Base-by-base conservation (phyloP, 2,888 invertebrate genomes). In the Drosophila emarginata region DNA sequence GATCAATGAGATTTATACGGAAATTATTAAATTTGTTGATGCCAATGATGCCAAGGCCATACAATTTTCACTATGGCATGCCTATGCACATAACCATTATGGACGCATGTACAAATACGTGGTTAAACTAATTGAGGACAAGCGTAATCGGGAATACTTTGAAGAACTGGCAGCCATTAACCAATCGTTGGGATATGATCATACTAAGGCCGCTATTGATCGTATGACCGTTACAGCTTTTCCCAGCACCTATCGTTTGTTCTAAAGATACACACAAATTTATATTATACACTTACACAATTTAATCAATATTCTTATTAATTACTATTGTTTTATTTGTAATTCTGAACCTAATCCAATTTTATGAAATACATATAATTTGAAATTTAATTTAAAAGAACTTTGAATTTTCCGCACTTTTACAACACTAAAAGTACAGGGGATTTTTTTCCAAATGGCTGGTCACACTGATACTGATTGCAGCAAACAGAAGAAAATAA, bases 41-140 rank as follows among this genome's bases (percentile, higher is more conserved):
- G 93, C 95, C 53, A 94, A 93, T 61, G 97, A 97, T 91, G 89
- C 93, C 39, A 97, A 97, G 93, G 96, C 95, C 54, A 93, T 96
- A 53, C 94, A 95, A 87, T 96, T 98, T 89, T 95, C 95, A 12
- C 92, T 96, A 45, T 96, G 96, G 95, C 97, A 98, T 90, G 96
- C 96, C 52, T 94, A 95, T 86, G 93, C 95, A 0, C 93, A 96
- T 86, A 93, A 94, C 72, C 96, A 97, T 62, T 96, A 95, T 92
- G 98, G 97, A 0, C 94, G 97, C 72, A 95, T 96, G 74, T 91
- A 96, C 74, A 97, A 97, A 91, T 93, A 96, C 72, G 92, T 97
- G 21, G 90, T 92, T 72, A 96, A 96, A 91, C 93, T 96, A 73
- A 94, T 94, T 71, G 99, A 99, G 79, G 98, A 98, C 40, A 95